These are phyloP conservation scores for Hyphantria cunea DNA, from an alignment of 1,140 invertebrate genomes.

Conservation along the genomic window DNA sequence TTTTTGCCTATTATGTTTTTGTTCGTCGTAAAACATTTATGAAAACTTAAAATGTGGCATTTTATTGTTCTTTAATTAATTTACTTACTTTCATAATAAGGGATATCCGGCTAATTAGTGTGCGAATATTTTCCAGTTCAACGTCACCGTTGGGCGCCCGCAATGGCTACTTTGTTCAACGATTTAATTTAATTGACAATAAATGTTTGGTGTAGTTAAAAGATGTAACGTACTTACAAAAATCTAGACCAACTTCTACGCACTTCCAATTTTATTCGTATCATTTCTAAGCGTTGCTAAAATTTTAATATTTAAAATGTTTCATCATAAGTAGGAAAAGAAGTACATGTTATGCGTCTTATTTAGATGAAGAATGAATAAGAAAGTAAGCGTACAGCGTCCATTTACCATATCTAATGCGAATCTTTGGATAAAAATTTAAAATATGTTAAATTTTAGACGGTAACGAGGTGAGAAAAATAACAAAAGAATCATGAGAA, in stretches of 20 bases:
- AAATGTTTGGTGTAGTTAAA: no score
- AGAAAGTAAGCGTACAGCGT: slow-evolving; percentile 1
- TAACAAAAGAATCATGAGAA: slow-evolving; percentile 23
- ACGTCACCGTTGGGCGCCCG: slow-evolving; percentile 24
- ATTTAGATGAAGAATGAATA: slow-evolving; percentile 4
- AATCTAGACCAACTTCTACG: no score
- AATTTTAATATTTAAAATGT: no score
- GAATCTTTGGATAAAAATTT: slow-evolving; percentile 6
- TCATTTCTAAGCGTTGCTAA: no score
- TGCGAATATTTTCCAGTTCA: slow-evolving; percentile 33
- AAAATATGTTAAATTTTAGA: slow-evolving; percentile 1
- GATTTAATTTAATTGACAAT: no score
- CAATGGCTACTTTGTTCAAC: slow-evolving; percentile 1
- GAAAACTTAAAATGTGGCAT: slow-evolving; percentile 1
- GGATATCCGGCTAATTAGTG: slow-evolving; percentile 44
- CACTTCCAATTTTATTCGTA: no score
- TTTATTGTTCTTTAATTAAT: slow-evolving; percentile 31
- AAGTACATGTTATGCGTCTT: slow-evolving; percentile 7
- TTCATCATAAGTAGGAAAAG: background rate
- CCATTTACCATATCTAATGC: slow-evolving; percentile 7
- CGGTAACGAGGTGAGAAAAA: slow-evolving; percentile 11
- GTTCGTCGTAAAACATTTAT: slow-evolving; percentile 18
- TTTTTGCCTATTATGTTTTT: slow-evolving; percentile 10
- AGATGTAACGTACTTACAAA: no score
- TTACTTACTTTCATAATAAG: slow-evolving; percentile 43